phyloP scores from a whole-genome alignment of 2,888 invertebrate genomes.

The Lithosia quadra region DNA sequence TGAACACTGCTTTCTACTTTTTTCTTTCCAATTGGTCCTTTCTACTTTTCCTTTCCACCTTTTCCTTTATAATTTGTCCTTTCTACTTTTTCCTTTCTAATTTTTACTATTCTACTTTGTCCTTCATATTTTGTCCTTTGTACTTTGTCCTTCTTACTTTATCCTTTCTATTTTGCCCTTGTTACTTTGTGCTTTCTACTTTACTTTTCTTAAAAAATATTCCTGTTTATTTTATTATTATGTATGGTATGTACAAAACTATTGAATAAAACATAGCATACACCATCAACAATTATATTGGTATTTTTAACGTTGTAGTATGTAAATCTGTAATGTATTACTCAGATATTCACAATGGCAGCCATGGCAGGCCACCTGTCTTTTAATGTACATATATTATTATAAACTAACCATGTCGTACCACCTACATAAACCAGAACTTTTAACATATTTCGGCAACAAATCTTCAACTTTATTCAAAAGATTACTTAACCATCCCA shows the following conservation, averaged over 20 bases:
- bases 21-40: no score
- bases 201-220: no score
- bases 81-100: no score
- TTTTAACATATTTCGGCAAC: slow-evolving; percentile 1
- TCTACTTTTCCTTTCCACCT: no score
- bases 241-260: not conserved
- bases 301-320: not conserved
- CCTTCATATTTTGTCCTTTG: no score
- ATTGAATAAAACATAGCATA: not conserved
- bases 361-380: slow-evolving; percentile 3
- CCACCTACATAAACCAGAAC: slow-evolving; percentile 2
- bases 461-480: not conserved
- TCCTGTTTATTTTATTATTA: not conserved
- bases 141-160: not conserved
- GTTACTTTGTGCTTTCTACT: no score
- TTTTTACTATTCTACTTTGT: no score
- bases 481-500: slow-evolving; percentile 12
- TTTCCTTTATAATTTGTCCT: no score
- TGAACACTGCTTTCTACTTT: no score
- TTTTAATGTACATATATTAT: not conserved
- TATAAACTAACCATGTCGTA: not conserved
- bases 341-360: slow-evolving; percentile 7
- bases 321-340: not conserved
- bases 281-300: not conserved
- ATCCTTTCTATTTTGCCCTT: no score